Conservation (phyloP, 2,797 vertebrate species). For the Hybognathus amarus region DNA sequence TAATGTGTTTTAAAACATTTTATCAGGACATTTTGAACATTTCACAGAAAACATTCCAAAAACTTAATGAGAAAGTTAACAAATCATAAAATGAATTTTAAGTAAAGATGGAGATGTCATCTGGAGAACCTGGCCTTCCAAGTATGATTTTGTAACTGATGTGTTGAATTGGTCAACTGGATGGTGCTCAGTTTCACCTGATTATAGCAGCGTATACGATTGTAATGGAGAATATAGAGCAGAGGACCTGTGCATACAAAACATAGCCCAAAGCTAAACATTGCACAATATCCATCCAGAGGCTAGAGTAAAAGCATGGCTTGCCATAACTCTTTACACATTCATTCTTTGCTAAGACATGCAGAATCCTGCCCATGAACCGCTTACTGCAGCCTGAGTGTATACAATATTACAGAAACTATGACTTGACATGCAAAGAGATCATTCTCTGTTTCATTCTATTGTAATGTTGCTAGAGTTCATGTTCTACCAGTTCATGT, state of each 20-base stretch:
- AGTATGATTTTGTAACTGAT: not conserved
- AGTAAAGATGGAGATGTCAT: not conserved
- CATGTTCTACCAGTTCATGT: not conserved
- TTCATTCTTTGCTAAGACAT: slow-evolving; percentile 61
- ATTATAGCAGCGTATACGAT: not conserved
- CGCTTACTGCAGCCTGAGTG: slow-evolving; percentile 3
- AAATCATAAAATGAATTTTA: not conserved
- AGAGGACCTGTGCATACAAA: not conserved
- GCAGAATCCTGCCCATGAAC: slow-evolving; percentile 56
- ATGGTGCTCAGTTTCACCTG: not conserved
- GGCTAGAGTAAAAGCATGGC: slow-evolving; percentile 48
- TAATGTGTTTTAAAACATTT: not conserved
- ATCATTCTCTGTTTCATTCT: not conserved
- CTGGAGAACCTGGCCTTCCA: not conserved
- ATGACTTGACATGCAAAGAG: not conserved
- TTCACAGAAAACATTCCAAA: not conserved
- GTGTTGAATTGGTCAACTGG: not conserved
- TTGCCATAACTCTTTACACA: slow-evolving; percentile 61
- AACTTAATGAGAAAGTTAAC: not conserved
- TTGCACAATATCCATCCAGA: slow-evolving; percentile 55
- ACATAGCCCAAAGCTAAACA: slow-evolving; percentile 54
- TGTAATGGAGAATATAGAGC: not conserved
- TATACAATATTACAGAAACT: not conserved
- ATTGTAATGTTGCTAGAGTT: not conserved
- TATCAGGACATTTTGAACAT: not conserved